phyloP scores from a whole-genome alignment of 2,113 vertebrate species.

The Nycticorax nycticorax region DNA sequence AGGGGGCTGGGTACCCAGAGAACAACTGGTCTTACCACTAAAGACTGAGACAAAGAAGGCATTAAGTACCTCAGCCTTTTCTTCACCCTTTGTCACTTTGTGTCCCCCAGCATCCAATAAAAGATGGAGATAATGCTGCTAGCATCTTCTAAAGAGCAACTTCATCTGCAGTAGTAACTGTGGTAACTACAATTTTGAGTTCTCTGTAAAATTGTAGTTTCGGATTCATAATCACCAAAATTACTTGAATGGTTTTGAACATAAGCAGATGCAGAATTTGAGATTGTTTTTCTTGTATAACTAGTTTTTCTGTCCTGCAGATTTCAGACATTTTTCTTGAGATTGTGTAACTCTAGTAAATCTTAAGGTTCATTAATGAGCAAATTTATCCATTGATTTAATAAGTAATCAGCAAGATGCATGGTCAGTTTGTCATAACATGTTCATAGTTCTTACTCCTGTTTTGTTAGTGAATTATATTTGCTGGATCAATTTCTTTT shows the following conservation, averaged over 20 bases:
- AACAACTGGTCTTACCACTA: too few relatives aligned
- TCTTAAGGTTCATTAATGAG: not conserved
- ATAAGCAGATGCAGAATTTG: not conserved
- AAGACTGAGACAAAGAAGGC: too few relatives aligned
- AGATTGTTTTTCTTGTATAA: not conserved
- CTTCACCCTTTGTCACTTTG: too few relatives aligned
- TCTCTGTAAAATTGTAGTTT: not conserved
- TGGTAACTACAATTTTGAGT: not conserved
- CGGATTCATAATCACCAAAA: not conserved
- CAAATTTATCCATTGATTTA: not conserved
- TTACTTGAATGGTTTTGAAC: not conserved
- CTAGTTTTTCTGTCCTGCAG: not conserved
- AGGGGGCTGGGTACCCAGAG: too few relatives aligned
- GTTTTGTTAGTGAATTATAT: not conserved
- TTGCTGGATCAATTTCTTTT: fast-evolving
- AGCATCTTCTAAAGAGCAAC: not conserved
- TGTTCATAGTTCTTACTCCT: not conserved
- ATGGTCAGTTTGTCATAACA: not conserved
- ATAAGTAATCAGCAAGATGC: not conserved
- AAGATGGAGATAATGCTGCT: not conserved
- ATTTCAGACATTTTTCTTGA: not conserved
- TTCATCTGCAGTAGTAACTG: not conserved
- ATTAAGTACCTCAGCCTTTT: not conserved
- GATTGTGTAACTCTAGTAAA: not conserved
- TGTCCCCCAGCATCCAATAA: not conserved